Conservation (phyloP, 1,140 invertebrate genomes). For the Lordiphosa mommai region DNA sequence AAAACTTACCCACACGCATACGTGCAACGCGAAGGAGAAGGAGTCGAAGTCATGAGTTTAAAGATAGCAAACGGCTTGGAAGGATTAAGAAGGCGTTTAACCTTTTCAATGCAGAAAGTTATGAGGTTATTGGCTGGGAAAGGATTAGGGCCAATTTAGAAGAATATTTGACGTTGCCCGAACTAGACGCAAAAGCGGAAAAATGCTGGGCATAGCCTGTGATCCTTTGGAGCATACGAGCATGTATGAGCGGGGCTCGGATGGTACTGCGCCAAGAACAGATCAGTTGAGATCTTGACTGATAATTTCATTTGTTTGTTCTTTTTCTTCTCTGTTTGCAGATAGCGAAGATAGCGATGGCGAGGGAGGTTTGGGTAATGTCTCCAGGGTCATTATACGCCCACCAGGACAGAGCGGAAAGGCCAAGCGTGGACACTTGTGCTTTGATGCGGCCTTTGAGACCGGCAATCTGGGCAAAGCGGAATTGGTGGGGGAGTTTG, state of each 20-base stretch:
- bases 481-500: constrained; percentile 95
- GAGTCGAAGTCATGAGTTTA: constrained; percentile 23
- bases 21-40: constrained; percentile 31
- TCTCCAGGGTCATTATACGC: constrained; percentile 94
- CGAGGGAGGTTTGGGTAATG: constrained; percentile 96
- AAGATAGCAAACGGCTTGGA: constrained; percentile 46
- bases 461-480: constrained; percentile 97
- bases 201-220: constrained; percentile 76
- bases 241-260: constrained; percentile 83
- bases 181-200: constrained; percentile 23
- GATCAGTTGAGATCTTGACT: neutral
- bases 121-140: constrained; percentile 26
- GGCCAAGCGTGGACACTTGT: constrained; percentile 89
- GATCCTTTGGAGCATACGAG: constrained; percentile 85
- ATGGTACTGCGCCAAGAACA: constrained; percentile 73
- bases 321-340: constrained; percentile 76
- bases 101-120: constrained; percentile 26
- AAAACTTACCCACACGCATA: constrained; percentile 67
- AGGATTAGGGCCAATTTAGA: constrained; percentile 38
- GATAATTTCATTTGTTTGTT: constrained; percentile 1
- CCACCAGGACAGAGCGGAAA: constrained; percentile 97
- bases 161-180: constrained; percentile 29
- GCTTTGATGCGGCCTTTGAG: constrained; percentile 98
- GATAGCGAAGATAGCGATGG: constrained; percentile 97
- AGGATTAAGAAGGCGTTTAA: constrained; percentile 30